Evolutionary conservation across 2,888 invertebrate genomes (phyloP).

Genomic region (Trachelus stipa): DNA sequence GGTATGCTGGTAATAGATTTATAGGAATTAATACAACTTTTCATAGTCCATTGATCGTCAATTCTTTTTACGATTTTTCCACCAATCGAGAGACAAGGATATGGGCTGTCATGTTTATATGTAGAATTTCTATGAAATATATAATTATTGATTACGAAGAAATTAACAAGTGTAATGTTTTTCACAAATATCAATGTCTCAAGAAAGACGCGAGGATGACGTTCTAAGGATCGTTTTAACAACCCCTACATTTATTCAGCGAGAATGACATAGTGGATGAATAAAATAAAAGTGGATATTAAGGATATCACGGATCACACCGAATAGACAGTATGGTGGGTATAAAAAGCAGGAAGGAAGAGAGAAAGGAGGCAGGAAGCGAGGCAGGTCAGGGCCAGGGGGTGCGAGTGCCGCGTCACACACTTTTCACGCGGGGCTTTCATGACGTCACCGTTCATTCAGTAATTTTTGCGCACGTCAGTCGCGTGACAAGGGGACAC

Average conservation of each 20-base stretch:
- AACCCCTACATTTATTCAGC: not conserved
- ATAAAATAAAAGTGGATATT: not conserved
- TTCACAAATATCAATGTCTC: not conserved
- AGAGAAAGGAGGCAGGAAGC: conserved; percentile 13
- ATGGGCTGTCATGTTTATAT: not conserved
- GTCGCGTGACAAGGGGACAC: conserved; percentile 43
- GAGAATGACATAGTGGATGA: not conserved
- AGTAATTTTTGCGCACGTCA: conserved; percentile 66
- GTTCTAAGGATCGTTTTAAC: not conserved
- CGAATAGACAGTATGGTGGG: not conserved
- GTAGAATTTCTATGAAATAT: not conserved
- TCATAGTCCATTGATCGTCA: not conserved
- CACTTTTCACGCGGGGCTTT: conserved; percentile 45
- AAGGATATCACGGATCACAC: not conserved
- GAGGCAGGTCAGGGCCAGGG: conserved; percentile 13
- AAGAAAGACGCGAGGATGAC: not conserved
- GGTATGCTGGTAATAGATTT: not conserved
- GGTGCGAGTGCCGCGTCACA: conserved; percentile 33
- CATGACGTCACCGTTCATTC: conserved; percentile 66
- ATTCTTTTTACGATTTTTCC: not conserved
- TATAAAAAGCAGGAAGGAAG: not conserved
- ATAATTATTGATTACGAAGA: not conserved
- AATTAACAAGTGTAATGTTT: not conserved
- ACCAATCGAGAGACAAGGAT: not conserved
- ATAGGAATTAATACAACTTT: not conserved